Percentiles rank a stretch among this genome's conserved stretches.
These are phyloP conservation scores for Morbakka virulenta DNA, from an alignment of 30 jellyfish, hydroid and myxozoan species.

Conservation along the genomic window DNA sequence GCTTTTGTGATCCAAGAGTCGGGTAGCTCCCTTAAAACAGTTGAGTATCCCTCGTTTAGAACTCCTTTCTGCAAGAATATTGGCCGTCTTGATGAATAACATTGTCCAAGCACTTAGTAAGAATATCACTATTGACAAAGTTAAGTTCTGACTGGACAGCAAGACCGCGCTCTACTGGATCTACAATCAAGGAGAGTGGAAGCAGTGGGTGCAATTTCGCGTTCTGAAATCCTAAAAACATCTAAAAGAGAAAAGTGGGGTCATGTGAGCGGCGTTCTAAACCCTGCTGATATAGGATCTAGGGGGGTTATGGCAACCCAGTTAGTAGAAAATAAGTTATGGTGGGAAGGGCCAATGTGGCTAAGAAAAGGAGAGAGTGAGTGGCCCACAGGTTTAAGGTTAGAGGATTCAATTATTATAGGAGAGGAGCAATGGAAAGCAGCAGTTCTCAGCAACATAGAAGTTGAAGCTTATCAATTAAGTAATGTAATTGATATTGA, in stretches of 20 bases:
- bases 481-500: neutral
- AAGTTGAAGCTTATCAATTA: neutral
- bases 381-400: neutral
- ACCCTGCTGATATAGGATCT: slow-evolving; percentile 33
- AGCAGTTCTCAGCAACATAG: neutral
- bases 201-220: no score
- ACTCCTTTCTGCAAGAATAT: slow-evolving; percentile 15
- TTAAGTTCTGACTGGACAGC: slow-evolving; percentile 29
- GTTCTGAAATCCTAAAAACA: neutral
- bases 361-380: neutral
- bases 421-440: neutral
- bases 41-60: slow-evolving; percentile 19
- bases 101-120: neutral
- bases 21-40: slow-evolving; percentile 47
- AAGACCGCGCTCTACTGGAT: slow-evolving; percentile 26
- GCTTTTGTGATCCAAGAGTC: slow-evolving; percentile 34
- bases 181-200: slow-evolving; percentile 28
- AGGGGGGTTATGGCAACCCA: slow-evolving; percentile 2
- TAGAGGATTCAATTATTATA: neutral
- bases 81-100: neutral
- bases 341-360: slow-evolving; percentile 43
- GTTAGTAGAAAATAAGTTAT: neutral
- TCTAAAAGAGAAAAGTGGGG: slow-evolving; percentile 10
- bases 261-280: neutral
- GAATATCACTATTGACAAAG: neutral